Conservation (phyloP, 37 sponge, comb jelly and placozoan species). For the Mnemiopsis leidyi region DNA sequence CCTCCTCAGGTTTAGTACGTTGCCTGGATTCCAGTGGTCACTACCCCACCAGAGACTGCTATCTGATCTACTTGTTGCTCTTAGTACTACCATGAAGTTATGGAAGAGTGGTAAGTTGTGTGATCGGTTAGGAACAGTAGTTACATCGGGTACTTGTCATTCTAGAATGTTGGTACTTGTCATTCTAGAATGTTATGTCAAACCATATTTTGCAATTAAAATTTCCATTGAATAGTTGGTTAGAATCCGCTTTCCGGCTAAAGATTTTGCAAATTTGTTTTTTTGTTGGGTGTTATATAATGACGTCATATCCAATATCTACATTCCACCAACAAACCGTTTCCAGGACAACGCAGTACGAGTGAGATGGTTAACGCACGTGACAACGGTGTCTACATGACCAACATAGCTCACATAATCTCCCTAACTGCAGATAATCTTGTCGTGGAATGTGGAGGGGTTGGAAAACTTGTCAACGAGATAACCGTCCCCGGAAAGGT, state of each 20-base stretch:
- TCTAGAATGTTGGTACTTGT: no score
- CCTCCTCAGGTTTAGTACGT: constrained; percentile 32
- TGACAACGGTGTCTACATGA: constrained; percentile 67
- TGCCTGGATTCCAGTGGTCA: constrained; percentile 78
- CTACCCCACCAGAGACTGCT: constrained; percentile 68
- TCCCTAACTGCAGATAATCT: constrained; percentile 74
- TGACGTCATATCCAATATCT: no score
- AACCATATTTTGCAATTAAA: no score
- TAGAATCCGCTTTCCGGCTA: no score
- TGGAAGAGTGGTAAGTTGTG: constrained; percentile 60
- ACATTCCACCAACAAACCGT: no score
- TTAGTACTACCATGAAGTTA: constrained; percentile 38
- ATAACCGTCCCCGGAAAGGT: constrained; percentile 63
- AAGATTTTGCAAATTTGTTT: no score
- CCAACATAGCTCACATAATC: constrained; percentile 76
- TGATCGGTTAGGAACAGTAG: no score
- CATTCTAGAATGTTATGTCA: no score
- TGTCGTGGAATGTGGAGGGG: constrained; percentile 72
- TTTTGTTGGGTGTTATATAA: no score
- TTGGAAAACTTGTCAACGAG: constrained; percentile 68
- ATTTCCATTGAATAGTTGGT: no score
- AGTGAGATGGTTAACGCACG: constrained; percentile 54
- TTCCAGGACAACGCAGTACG: constrained; percentile 3
- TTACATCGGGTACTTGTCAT: no score
- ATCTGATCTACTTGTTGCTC: constrained; percentile 68